Conservation (phyloP, 2,113 vertebrate species). For the Limanda limanda region DNA sequence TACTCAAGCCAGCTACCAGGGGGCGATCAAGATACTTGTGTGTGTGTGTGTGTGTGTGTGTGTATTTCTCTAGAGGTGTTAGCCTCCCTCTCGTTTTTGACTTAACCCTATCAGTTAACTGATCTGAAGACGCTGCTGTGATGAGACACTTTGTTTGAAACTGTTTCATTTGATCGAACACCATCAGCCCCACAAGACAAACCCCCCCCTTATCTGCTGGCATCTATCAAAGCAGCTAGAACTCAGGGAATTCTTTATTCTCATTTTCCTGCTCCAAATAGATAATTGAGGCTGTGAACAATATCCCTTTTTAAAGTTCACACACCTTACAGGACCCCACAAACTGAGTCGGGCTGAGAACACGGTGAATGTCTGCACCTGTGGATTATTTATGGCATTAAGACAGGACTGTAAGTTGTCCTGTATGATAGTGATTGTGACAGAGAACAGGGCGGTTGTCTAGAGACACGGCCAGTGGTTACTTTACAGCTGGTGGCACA, state of each 20-base stretch:
- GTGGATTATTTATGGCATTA: slow-evolving; percentile 27
- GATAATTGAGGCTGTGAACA: slow-evolving; percentile 41
- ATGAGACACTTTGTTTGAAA: slow-evolving; percentile 54
- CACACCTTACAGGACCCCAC: slow-evolving; percentile 3
- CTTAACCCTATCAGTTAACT: slow-evolving; percentile 35
- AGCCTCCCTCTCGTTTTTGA: background rate
- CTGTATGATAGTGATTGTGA: slow-evolving; percentile 28
- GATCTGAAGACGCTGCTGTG: slow-evolving; percentile 53
- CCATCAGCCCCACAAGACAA: slow-evolving; percentile 40
- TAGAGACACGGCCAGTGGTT: slow-evolving; percentile 50
- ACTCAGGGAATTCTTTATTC: slow-evolving; percentile 45
- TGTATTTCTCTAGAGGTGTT: background rate
- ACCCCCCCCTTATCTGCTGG: slow-evolving; percentile 17
- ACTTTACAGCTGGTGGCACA: slow-evolving; percentile 63
- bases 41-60: background rate
- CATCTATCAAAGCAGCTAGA: slow-evolving; percentile 54
- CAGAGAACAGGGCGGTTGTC: slow-evolving; percentile 40
- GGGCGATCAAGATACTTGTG: too few species aligned
- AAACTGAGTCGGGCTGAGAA: slow-evolving; percentile 1
- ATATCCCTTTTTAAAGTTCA: slow-evolving; percentile 36
- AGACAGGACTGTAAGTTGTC: slow-evolving; percentile 29
- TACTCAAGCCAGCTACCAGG: background rate
- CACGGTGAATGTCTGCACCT: background rate
- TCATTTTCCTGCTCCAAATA: slow-evolving; percentile 44
- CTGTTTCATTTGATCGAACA: slow-evolving; percentile 63